Conservation (phyloP, 1,140 invertebrate genomes). For the Cotesia typhae region DNA sequence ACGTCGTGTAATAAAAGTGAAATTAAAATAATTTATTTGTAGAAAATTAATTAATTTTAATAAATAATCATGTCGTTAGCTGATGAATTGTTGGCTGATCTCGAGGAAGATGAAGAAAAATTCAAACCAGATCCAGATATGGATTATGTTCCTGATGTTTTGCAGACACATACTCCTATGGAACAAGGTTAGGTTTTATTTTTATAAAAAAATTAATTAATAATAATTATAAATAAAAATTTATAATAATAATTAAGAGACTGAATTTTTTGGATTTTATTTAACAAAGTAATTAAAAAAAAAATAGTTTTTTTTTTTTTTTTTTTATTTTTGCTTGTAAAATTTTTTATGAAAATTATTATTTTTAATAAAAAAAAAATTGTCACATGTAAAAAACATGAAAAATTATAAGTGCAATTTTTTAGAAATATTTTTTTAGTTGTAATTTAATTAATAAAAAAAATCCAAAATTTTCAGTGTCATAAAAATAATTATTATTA, state of each 20-base stretch:
- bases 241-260: background rate
- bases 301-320: conserved; percentile 24
- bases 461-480: too few species aligned
- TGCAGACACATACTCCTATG: conserved; percentile 66
- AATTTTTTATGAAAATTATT: too few species aligned
- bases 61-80: conserved; percentile 84
- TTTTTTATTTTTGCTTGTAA: background rate
- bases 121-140: conserved; percentile 67
- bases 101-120: conserved; percentile 88
- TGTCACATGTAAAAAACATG: too few species aligned
- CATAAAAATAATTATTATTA: too few species aligned
- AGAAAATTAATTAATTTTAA: too few species aligned
- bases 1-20: too few species aligned
- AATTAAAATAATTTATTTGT: too few species aligned
- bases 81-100: conserved; percentile 93
- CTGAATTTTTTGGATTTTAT: too few species aligned
- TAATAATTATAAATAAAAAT: conserved; percentile 30
- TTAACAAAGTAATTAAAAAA: conserved; percentile 16
- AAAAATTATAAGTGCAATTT: too few species aligned
- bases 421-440: too few species aligned
- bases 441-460: too few species aligned
- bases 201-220: conserved; percentile 11
- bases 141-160: conserved; percentile 60
- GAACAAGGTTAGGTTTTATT: conserved; percentile 69
- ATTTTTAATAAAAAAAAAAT: too few species aligned